These are phyloP conservation scores for Alloscopus bannaensis DNA, from an alignment of 2,888 invertebrate species.

Conservation along the genomic window DNA sequence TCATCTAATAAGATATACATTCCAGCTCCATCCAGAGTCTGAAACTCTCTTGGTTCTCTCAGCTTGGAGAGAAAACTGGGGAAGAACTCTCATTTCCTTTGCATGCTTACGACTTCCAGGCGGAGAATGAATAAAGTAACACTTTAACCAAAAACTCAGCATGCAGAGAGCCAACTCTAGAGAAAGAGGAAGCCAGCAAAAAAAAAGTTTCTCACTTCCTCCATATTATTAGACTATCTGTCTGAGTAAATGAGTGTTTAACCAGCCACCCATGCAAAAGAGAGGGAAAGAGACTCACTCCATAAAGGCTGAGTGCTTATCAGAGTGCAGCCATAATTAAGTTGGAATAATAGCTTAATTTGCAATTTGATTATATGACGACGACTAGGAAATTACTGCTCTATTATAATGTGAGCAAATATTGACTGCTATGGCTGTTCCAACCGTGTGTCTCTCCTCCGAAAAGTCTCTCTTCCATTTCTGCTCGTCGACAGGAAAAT, in stretches of 20 bases:
- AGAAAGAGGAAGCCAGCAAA: background rate
- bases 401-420: slow-evolving; percentile 67
- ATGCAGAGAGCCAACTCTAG: background rate
- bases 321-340: slow-evolving; percentile 72
- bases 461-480: too few species aligned
- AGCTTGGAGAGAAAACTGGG: slow-evolving; percentile 37
- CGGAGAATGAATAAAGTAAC: slow-evolving; percentile 54
- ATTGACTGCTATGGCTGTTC: too few species aligned
- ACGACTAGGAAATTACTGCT: slow-evolving; percentile 69
- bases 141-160: too few species aligned
- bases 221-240: too few species aligned
- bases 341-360: slow-evolving; percentile 73
- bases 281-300: too few species aligned
- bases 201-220: too few species aligned
- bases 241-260: slow-evolving; percentile 51
- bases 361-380: slow-evolving; percentile 73
- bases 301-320: slow-evolving; percentile 67
- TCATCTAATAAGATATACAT: too few species aligned
- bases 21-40: too few species aligned
- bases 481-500: too few species aligned
- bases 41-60: too few species aligned
- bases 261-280: slow-evolving; percentile 46
- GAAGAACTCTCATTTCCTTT: slow-evolving; percentile 60
- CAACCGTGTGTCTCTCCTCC: too few species aligned
- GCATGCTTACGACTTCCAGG: slow-evolving; percentile 59